phyloP scores from a whole-genome alignment of 2,888 invertebrate species.

The Pristionchus japonicus region DNA sequence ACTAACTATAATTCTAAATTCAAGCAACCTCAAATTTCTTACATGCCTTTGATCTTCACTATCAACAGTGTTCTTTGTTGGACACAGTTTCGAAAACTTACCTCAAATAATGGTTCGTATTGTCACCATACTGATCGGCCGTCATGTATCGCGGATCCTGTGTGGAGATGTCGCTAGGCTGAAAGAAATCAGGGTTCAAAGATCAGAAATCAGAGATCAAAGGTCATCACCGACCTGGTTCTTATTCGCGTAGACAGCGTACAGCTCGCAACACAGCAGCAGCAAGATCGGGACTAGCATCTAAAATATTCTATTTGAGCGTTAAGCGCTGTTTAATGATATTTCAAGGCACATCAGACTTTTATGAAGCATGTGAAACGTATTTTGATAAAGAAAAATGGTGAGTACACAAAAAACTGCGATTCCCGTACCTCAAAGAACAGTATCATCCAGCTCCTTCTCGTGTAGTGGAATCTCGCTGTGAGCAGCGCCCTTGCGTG shows the following conservation, averaged over 20 bases:
- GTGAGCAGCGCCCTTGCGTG: slow-evolving; percentile 66
- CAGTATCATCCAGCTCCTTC: slow-evolving; percentile 58
- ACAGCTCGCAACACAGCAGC: slow-evolving; percentile 63
- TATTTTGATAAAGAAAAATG: too few relatives aligned
- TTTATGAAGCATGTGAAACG: not conserved
- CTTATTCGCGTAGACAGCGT: slow-evolving; percentile 49
- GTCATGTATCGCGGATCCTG: slow-evolving; percentile 58
- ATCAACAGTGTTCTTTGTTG: not conserved
- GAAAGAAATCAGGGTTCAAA: not conserved
- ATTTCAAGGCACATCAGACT: not conserved
- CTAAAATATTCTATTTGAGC: slow-evolving; percentile 49
- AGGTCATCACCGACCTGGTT: not conserved
- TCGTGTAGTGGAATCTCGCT: slow-evolving; percentile 61
- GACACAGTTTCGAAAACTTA: not conserved
- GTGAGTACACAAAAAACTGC: too few relatives aligned
- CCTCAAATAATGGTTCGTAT: slow-evolving; percentile 63
- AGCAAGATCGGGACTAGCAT: slow-evolving; percentile 62
- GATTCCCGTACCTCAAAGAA: slow-evolving; percentile 61
- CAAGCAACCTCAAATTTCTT: too few relatives aligned
- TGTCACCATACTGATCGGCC: slow-evolving; percentile 59
- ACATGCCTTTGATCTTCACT: too few relatives aligned
- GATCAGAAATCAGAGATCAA: too few relatives aligned
- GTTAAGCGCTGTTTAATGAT: not conserved
- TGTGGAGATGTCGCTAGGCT: slow-evolving; percentile 49
- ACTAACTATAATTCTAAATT: not conserved